These are phyloP conservation scores for Ephestia elutella DNA, from an alignment of 1,140 invertebrate genomes.

Conservation along the genomic window DNA sequence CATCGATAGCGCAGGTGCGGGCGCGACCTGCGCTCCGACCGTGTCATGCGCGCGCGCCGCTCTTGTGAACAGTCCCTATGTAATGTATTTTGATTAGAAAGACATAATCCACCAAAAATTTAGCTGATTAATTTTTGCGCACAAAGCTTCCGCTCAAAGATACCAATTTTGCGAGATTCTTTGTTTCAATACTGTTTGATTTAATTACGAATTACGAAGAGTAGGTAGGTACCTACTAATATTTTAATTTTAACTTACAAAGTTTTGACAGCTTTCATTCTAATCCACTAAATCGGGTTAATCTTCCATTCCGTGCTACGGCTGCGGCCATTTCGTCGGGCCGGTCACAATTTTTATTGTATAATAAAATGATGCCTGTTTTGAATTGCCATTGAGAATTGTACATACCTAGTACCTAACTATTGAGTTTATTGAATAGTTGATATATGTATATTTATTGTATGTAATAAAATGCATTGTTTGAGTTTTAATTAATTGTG, in stretches of 20 bases:
- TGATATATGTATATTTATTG: constrained; percentile 35
- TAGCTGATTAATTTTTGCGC: neutral
- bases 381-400: constrained; percentile 50
- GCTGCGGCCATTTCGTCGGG: constrained; percentile 23
- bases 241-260: neutral
- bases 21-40: neutral
- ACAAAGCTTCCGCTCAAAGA: neutral
- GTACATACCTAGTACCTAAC: constrained; percentile 37
- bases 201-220: no score
- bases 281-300: neutral
- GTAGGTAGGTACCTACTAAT: no score
- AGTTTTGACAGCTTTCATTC: neutral
- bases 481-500: constrained; percentile 46
- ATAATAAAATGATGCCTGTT: constrained; percentile 30
- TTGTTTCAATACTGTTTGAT: neutral
- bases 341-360: constrained; percentile 23
- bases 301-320: constrained; percentile 15
- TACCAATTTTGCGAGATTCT: neutral
- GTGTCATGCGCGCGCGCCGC: constrained; percentile 6
- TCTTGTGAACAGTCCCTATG: neutral
- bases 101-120: constrained; percentile 1
- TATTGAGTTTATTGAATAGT: constrained; percentile 19
- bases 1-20: constrained; percentile 23
- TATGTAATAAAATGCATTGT: constrained; percentile 36
- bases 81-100: neutral